Conservation (phyloP, 2,113 vertebrate species). For the Apaloderma vittatum region DNA sequence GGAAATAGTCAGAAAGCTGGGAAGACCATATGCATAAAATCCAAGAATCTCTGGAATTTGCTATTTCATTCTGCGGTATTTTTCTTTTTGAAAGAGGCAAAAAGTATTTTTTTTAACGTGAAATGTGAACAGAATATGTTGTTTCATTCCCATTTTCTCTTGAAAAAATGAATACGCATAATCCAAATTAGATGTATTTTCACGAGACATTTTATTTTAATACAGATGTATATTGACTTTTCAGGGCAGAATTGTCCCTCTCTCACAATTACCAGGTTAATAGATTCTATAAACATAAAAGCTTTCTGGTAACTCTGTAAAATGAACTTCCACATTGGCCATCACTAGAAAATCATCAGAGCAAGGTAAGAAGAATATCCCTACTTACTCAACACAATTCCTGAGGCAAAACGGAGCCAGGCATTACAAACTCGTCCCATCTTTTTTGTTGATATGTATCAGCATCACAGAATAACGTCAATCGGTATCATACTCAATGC, state of each 20-base stretch:
- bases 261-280: background rate
- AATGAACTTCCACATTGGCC: background rate
- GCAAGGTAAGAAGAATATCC: background rate
- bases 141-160: background rate
- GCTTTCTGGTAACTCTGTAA: background rate
- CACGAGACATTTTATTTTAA: background rate
- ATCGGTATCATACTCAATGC: background rate
- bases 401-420: background rate
- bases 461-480: background rate
- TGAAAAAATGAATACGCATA: background rate
- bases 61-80: background rate
- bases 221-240: background rate
- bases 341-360: background rate
- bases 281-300: background rate
- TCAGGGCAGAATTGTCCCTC: background rate
- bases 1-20: background rate
- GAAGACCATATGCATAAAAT: background rate
- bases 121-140: background rate
- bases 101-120: background rate
- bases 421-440: background rate
- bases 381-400: background rate
- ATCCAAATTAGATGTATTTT: background rate
- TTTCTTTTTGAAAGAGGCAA: background rate
- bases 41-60: background rate
- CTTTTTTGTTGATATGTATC: background rate